phyloP scores from a whole-genome alignment of 2,888 invertebrate species.

The Trimorus sp. region DNA sequence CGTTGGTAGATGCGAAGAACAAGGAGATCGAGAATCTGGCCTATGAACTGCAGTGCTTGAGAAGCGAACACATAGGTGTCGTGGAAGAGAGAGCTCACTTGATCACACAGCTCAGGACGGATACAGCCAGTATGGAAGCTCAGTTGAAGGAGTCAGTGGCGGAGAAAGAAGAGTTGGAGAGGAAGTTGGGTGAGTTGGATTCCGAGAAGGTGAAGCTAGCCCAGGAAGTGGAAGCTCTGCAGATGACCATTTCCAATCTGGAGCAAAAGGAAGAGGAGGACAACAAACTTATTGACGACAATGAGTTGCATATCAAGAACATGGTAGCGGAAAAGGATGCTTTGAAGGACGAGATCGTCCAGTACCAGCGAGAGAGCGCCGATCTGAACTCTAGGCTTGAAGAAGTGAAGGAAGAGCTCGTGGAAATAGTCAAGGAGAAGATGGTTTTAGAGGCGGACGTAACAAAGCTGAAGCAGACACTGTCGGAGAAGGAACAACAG shows the following conservation, averaged over 20 bases:
- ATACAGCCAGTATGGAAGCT: too few species aligned
- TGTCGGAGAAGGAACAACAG: conserved; percentile 37
- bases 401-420: neutral
- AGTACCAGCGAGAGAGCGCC: conserved; percentile 62
- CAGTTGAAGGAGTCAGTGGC: neutral
- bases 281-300: conserved; percentile 66
- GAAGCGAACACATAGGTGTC: conserved; percentile 13
- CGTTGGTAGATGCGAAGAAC: conserved; percentile 30
- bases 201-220: conserved; percentile 67
- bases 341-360: conserved; percentile 60
- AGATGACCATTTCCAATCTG: conserved; percentile 66
- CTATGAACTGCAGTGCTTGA: conserved; percentile 48
- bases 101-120: too few species aligned
- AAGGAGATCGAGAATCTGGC: conserved; percentile 40
- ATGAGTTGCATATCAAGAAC: conserved; percentile 15
- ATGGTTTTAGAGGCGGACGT: conserved; percentile 45
- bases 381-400: conserved; percentile 37
- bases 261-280: conserved; percentile 67
- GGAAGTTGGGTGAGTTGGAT: conserved; percentile 40
- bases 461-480: conserved; percentile 23
- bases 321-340: conserved; percentile 31
- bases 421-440: conserved; percentile 52
- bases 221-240: conserved; percentile 66
- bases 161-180: conserved; percentile 55
- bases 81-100: conserved; percentile 17